A percentile compares a stretch with the other conserved stretches of the same genome.
phyloP scores from a whole-genome alignment of 2,797 vertebrate species.

The Ptychadena robeensis region DNA sequence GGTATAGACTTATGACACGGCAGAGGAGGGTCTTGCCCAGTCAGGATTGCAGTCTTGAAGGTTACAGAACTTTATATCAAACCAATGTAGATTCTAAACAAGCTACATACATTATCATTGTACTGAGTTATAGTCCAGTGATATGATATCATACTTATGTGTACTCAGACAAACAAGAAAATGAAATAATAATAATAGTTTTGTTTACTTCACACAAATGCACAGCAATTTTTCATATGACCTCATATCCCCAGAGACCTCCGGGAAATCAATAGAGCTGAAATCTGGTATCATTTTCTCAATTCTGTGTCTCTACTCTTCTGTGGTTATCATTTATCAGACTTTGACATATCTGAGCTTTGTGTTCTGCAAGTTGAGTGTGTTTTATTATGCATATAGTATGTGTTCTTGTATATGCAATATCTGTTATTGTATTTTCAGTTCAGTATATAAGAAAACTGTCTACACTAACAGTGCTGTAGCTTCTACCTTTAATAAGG shows the following conservation, averaged over 20 bases:
- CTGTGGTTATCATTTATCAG: not conserved
- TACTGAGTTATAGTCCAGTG: not conserved
- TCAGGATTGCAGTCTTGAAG: no score
- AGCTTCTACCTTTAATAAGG: no score
- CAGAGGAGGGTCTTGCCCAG: no score
- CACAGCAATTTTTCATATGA: constrained; percentile 16
- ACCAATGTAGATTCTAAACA: not conserved
- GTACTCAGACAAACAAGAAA: not conserved
- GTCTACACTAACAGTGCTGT: no score
- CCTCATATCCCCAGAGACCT: not conserved
- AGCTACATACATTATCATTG: no score
- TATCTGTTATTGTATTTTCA: no score
- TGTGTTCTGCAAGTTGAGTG: not conserved
- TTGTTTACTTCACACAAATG: constrained; percentile 18
- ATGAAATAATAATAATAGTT: constrained; percentile 1
- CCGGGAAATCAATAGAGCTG: not conserved
- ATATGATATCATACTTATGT: not conserved
- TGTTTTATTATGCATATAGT: not conserved
- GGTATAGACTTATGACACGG: no score
- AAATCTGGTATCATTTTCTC: constrained; percentile 12
- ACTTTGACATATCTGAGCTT: not conserved
- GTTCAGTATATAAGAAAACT: no score
- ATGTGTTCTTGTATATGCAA: no score
- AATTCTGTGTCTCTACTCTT: constrained; percentile 5
- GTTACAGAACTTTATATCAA: not conserved